Evolutionary conservation across 1,140 invertebrate species (phyloP).

Genomic region (Megathymus violae): DNA sequence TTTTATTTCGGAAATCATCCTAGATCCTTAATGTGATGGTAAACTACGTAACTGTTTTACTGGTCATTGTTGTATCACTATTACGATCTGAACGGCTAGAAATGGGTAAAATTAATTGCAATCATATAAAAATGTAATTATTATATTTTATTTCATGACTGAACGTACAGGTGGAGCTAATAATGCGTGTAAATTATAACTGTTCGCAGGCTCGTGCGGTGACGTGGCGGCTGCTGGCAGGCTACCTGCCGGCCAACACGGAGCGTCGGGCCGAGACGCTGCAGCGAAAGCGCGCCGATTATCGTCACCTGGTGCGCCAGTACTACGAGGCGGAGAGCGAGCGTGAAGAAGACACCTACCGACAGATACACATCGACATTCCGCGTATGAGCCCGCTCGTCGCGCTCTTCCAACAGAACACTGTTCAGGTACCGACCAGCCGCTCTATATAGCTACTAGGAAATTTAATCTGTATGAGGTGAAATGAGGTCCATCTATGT

Average conservation of each 20-base stretch:
- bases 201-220: slow-evolving; percentile 84
- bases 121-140: too few relatives aligned
- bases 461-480: background rate
- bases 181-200: too few relatives aligned
- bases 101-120: too few relatives aligned
- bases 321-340: slow-evolving; percentile 97
- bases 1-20: too few relatives aligned
- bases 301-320: slow-evolving; percentile 97
- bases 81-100: too few relatives aligned
- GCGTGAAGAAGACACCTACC: slow-evolving; percentile 97
- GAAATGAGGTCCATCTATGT: too few relatives aligned
- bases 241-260: slow-evolving; percentile 95
- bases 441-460: background rate
- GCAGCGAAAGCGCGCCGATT: slow-evolving; percentile 96
- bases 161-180: too few relatives aligned
- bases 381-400: slow-evolving; percentile 76
- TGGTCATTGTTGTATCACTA: too few relatives aligned
- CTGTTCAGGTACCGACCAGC: slow-evolving; percentile 60
- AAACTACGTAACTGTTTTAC: too few relatives aligned
- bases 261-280: slow-evolving; percentile 93
- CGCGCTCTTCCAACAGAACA: slow-evolving; percentile 71
- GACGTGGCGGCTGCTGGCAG: slow-evolving; percentile 88
- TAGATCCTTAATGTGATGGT: too few relatives aligned
- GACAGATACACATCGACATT: slow-evolving; percentile 87
- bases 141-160: too few relatives aligned